Base-by-base conservation (phyloP, 2,797 vertebrate species). In the Simalia tracyae region DNA sequence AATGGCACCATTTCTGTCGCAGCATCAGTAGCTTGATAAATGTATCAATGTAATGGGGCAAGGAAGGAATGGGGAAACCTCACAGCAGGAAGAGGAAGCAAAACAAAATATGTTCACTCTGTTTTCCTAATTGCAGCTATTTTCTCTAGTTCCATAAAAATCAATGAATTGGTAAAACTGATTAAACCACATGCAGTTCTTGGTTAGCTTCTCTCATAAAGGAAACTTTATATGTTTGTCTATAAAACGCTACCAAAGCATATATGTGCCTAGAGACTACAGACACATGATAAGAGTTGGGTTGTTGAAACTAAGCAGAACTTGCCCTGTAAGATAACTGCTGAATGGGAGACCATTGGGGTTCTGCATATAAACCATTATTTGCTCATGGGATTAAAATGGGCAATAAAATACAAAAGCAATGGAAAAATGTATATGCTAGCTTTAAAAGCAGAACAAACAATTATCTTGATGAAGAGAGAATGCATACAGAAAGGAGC, bases 161-260 rank as follows among this genome's bases (percentile, higher is more conserved):
- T 24, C 61, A 92, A 89, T 92, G 87, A 92, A 92, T 68, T 86
- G 87, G 31, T 60, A 59, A 89, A 92, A 85, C 76, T 46, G 87
- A 92, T 92, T 66, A 89, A 88, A 61, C 87, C 46, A 36, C 87
- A 92, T 46, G 36, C 59, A 64, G 60, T 59, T 88, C 42, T 63
- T 60, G 12, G 17, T 81, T 63, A 84, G 59, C 4, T 54, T 56
- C 54, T 72, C 64, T 76, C 31, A 87, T 87, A 22, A 60, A 68
- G 31, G 31, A 91, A 68, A 42, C 24, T 66, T 90, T 86, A 59
- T 42, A 81, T 6, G 50, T 88, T 72, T 84, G 28, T 91, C 19
- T 50, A 26, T 54, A 81, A 91, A 91, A n/a, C 54, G 91, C 68
- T 88, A 81, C 28, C 31, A 22, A 42, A 91, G 86, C 11, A 56